Percentiles rank a stretch among this genome's conserved stretches.
These are phyloP conservation scores for Asobara japonica DNA, from an alignment of 1,140 invertebrate species.

Conservation along the genomic window DNA sequence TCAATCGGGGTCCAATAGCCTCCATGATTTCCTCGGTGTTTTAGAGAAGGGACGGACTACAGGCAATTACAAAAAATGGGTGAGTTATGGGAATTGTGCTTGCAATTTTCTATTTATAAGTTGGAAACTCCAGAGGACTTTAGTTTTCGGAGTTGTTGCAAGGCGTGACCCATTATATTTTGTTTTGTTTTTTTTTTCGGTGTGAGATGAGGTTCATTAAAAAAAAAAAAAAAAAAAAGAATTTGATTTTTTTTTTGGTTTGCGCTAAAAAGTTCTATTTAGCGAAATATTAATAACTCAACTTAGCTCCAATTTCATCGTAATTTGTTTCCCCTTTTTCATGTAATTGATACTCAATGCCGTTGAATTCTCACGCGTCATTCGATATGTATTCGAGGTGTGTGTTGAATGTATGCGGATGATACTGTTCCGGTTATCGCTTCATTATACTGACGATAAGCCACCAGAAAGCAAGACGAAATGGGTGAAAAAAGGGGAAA, in stretches of 20 bases:
- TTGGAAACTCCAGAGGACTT: too few species aligned
- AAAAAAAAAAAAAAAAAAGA: too few species aligned
- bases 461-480: background rate
- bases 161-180: too few species aligned
- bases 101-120: background rate
- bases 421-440: background rate
- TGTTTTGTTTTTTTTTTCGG: too few species aligned
- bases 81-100: background rate
- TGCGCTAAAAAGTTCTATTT: too few species aligned
- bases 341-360: background rate
- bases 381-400: background rate
- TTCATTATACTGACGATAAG: background rate
- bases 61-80: background rate
- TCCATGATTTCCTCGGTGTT: background rate
- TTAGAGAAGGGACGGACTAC: background rate
- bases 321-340: background rate
- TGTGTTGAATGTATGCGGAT: background rate
- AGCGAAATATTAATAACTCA: too few species aligned
- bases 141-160: background rate
- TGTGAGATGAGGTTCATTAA: too few species aligned
- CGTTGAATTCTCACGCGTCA: constrained; percentile 1
- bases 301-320: background rate
- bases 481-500: background rate
- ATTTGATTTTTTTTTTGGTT: too few species aligned
- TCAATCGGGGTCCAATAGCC: background rate